Evolutionary conservation across 1,140 invertebrate genomes (phyloP).

Genomic region (Anastrepha ludens): DNA sequence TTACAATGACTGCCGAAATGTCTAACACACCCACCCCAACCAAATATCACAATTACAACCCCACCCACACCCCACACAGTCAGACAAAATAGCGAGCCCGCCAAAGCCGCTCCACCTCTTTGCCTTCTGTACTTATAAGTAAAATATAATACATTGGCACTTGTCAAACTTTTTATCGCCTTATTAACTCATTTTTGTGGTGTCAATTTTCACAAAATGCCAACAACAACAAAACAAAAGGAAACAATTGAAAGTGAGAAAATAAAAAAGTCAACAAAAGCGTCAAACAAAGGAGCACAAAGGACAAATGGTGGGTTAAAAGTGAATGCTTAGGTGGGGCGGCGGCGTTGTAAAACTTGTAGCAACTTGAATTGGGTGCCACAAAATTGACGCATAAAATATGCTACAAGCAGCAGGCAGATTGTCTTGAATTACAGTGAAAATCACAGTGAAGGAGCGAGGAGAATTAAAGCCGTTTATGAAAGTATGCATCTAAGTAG

Average conservation of each 20-base stretch:
- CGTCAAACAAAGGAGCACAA: slow-evolving; percentile 24
- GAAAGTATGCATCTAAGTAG: slow-evolving; percentile 39
- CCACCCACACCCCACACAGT: background rate
- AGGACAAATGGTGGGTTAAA: slow-evolving; percentile 30
- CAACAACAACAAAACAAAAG: slow-evolving; percentile 26
- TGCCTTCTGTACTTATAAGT: background rate
- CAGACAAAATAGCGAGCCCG: background rate
- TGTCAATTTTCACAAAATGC: slow-evolving; percentile 48
- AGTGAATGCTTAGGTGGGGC: background rate
- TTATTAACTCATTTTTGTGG: slow-evolving; percentile 53
- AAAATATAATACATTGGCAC: background rate
- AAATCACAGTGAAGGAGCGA: background rate
- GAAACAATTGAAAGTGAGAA: slow-evolving; percentile 30
- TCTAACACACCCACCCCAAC: background rate
- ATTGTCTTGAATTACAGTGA: slow-evolving; percentile 34
- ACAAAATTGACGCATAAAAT: slow-evolving; percentile 47
- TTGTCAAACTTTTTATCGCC: slow-evolving; percentile 53
- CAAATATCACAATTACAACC: background rate
- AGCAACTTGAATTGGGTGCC: slow-evolving; percentile 7
- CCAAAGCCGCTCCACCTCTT: background rate
- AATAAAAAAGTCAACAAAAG: slow-evolving; percentile 32
- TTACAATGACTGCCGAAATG: background rate
- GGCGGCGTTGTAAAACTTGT: background rate
- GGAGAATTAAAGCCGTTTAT: background rate
- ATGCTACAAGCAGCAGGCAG: slow-evolving; percentile 44